Percentiles rank a stretch among this genome's conserved stretches.
phyloP scores from a whole-genome alignment of 1,140 invertebrate species.

The Paracyclopina nana region DNA sequence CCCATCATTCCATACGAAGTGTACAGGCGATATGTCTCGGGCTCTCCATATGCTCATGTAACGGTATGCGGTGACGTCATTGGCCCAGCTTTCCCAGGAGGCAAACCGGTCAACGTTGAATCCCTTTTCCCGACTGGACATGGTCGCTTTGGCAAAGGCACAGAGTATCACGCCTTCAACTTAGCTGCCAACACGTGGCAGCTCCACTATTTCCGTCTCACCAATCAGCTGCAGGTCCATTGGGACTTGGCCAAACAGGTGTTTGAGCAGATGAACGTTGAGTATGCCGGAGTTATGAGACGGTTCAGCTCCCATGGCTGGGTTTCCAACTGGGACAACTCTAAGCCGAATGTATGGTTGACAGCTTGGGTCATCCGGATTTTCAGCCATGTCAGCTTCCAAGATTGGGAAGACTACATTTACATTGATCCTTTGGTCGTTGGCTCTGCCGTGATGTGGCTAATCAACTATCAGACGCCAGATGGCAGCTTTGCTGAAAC shows the following conservation, averaged over 20 bases:
- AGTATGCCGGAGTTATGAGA: slow-evolving; percentile 28
- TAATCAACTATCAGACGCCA: slow-evolving; percentile 27
- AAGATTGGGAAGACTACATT: slow-evolving; percentile 34
- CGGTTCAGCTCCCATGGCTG: slow-evolving; percentile 26
- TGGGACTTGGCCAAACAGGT: slow-evolving; percentile 21
- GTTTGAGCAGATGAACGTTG: slow-evolving; percentile 30
- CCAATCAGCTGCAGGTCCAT: slow-evolving; percentile 32
- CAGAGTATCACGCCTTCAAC: slow-evolving; percentile 35
- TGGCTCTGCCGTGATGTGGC: slow-evolving; percentile 25
- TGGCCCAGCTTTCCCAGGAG: slow-evolving; percentile 41
- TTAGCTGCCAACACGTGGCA: slow-evolving; percentile 37
- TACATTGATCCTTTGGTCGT: slow-evolving; percentile 29
- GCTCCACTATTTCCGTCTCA: slow-evolving; percentile 36
- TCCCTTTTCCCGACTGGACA: slow-evolving; percentile 18
- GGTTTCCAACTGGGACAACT: slow-evolving; percentile 30
- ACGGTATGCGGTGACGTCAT: slow-evolving; percentile 36
- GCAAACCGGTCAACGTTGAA: slow-evolving; percentile 18
- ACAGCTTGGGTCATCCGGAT: slow-evolving; percentile 30
- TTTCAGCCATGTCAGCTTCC: slow-evolving; percentile 29
- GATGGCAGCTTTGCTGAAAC: slow-evolving; percentile 31
- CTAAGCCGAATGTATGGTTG: slow-evolving; percentile 31
- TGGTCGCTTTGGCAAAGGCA: slow-evolving; percentile 18
- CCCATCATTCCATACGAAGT: slow-evolving; percentile 36
- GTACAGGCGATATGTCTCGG: slow-evolving; percentile 35
- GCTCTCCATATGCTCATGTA: slow-evolving; percentile 29